Conservation (phyloP, 2,113 vertebrate species). For the Psammodynastes pulverulentus region DNA sequence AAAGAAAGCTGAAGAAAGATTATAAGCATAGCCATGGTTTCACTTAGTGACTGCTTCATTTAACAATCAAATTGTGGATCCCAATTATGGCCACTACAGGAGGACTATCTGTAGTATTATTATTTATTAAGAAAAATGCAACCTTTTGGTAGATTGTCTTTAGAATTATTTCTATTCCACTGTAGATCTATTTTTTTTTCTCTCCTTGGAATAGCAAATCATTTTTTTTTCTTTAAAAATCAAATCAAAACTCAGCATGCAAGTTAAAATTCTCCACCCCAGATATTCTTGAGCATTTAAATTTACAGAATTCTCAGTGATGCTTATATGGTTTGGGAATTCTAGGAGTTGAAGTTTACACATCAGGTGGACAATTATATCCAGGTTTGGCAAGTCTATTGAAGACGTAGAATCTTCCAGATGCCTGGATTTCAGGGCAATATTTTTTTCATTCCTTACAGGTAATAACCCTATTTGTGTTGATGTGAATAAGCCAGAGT, state of each 20-base stretch:
- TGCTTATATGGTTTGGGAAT: not conserved
- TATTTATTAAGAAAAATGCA: not conserved
- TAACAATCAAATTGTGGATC: not conserved
- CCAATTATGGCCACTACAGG: not conserved
- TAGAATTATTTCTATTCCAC: not conserved
- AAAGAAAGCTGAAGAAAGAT: not conserved
- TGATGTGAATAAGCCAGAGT: fast-evolving
- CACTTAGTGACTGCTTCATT: not conserved
- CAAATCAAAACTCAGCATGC: not conserved
- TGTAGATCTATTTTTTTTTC: not conserved
- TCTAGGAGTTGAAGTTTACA: not conserved
- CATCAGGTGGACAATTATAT: not conserved
- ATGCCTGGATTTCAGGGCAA: not conserved
- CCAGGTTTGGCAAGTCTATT: not conserved
- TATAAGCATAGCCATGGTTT: not conserved
- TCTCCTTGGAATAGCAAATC: not conserved
- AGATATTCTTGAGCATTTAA: not conserved
- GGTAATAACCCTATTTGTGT: fast-evolving
- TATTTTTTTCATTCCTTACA: not conserved
- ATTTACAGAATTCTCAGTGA: not conserved
- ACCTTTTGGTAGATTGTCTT: not conserved
- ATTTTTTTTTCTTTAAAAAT: not conserved
- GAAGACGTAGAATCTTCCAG: not conserved
- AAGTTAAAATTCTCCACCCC: not conserved
- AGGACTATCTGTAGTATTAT: not conserved